Evolutionary conservation across 2,888 invertebrate species (phyloP).

Genomic region (Camponotus fellah): DNA sequence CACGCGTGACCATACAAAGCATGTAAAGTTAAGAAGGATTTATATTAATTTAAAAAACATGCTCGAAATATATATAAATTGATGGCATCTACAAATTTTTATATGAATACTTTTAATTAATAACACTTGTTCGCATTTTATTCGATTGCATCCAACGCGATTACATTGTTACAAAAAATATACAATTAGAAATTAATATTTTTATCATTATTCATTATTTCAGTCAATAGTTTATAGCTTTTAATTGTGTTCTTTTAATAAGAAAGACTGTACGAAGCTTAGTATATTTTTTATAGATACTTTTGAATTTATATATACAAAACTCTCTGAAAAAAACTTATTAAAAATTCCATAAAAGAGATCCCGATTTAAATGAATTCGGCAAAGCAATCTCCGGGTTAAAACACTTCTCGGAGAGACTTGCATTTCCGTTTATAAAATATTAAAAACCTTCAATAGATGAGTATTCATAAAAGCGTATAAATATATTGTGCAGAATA

Average conservation of each 20-base stretch:
- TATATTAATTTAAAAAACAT: background rate
- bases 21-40: conserved; percentile 8
- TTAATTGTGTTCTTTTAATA: conserved; percentile 2
- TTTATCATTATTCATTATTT: background rate
- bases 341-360: conserved; percentile 42
- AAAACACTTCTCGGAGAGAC: background rate
- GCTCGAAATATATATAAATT: background rate
- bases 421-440: conserved; percentile 20
- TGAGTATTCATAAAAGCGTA: conserved; percentile 16
- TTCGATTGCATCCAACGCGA: background rate
- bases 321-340: background rate
- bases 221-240: background rate
- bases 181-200: background rate
- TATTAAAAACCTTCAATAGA: conserved; percentile 28
- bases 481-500: background rate
- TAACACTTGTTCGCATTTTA: conserved; percentile 11
- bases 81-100: background rate
- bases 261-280: background rate
- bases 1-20: background rate
- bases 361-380: conserved; percentile 20
- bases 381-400: conserved; percentile 29
- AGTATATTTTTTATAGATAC: background rate
- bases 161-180: background rate
- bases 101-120: background rate
- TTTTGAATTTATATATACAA: background rate